A percentile compares a stretch with the other conserved stretches of the same genome.
Evolutionary conservation across 2,888 invertebrate genomes (phyloP).

Genomic region (Steromphala cineraria): DNA sequence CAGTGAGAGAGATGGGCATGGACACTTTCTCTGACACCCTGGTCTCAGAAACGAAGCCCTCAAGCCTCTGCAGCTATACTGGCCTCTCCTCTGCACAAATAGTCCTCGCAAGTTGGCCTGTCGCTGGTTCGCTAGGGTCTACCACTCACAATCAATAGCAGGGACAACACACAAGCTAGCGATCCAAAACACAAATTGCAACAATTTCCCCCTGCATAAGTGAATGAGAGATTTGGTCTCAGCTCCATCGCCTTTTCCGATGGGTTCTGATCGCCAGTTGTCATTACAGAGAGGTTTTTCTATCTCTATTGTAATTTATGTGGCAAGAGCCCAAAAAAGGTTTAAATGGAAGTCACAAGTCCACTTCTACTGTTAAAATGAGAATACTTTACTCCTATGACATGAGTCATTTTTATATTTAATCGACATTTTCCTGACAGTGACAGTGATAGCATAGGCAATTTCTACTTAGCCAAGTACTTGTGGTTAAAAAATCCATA

Average conservation of each 20-base stretch:
- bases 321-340: neutral
- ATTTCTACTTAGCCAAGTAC: too few relatives aligned
- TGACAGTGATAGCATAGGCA: too few relatives aligned
- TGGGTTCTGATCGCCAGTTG: neutral
- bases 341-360: too few relatives aligned
- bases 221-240: slow-evolving; percentile 6
- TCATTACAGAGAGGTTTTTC: neutral
- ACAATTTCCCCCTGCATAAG: slow-evolving; percentile 14
- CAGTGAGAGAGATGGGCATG: neutral
- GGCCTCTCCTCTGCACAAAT: slow-evolving; percentile 9
- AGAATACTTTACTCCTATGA: too few relatives aligned
- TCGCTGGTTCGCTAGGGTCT: neutral
- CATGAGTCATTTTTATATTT: too few relatives aligned
- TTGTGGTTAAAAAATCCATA: too few relatives aligned
- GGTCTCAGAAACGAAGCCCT: neutral
- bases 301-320: neutral
- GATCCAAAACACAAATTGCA: slow-evolving; percentile 21
- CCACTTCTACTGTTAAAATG: too few relatives aligned
- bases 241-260: neutral
- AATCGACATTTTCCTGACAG: too few relatives aligned
- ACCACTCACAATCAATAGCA: slow-evolving; percentile 12
- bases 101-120: neutral
- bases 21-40: neutral
- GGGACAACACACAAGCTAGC: slow-evolving; percentile 12
- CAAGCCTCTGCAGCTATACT: neutral